Percentiles rank a stretch among this genome's conserved stretches.
Conservation (phyloP, 1,140 invertebrate species). For the Nasonia longicornis region DNA sequence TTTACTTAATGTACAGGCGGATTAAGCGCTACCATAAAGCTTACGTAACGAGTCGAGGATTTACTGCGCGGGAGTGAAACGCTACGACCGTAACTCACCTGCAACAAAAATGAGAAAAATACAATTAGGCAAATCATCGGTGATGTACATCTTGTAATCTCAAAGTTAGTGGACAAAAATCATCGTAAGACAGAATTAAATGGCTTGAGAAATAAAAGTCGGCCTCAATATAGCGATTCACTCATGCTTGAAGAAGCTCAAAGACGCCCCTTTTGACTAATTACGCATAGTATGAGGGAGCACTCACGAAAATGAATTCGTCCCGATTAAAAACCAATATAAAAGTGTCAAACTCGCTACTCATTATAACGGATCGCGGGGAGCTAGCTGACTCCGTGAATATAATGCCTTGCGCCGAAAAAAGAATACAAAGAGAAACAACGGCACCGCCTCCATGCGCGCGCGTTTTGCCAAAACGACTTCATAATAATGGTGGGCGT, state of each 20-base stretch:
- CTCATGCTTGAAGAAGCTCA: no score
- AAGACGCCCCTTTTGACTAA: conserved; percentile 5
- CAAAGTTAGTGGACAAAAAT: neutral
- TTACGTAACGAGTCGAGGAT: neutral
- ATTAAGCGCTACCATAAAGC: neutral
- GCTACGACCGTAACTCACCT: conserved; percentile 11
- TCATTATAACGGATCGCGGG: neutral
- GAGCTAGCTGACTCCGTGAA: neutral
- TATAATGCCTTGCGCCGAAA: conserved; percentile 21
- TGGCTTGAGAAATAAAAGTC: no score
- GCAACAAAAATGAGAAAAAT: conserved; percentile 27
- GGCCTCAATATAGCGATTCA: no score
- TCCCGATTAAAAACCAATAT: conserved; percentile 23
- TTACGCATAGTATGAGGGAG: conserved; percentile 5
- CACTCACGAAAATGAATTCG: conserved; percentile 49
- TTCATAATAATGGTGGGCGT: conserved; percentile 29
- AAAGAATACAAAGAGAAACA: conserved; percentile 8
- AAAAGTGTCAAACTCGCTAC: neutral
- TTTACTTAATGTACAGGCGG: neutral
- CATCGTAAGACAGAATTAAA: neutral
- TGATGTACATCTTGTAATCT: neutral
- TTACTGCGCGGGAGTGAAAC: neutral
- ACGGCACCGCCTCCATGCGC: neutral
- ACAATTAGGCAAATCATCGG: conserved; percentile 27
- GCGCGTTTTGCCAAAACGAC: conserved; percentile 25